Evolutionary conservation across 2,797 vertebrate species (phyloP).

Genomic region (Urophycis tenuis): DNA sequence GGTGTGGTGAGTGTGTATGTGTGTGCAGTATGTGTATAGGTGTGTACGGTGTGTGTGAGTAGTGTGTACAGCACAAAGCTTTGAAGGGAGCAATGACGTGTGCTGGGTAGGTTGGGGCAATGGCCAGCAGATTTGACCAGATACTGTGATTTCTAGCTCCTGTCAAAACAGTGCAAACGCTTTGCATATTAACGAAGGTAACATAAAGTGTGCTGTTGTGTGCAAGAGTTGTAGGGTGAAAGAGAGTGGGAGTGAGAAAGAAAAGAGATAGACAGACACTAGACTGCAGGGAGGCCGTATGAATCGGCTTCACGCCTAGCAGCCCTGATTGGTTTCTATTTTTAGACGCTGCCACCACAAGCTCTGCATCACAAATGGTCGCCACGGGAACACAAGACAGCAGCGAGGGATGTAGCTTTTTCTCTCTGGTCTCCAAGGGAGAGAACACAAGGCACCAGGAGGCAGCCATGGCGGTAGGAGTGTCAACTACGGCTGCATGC

Average conservation of each 20-base stretch:
- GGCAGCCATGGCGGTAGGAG: slow-evolving; percentile 38
- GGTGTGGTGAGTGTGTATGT: not conserved
- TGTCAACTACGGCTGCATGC: slow-evolving; percentile 22
- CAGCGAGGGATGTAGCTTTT: slow-evolving; percentile 60
- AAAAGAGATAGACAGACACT: slow-evolving; percentile 63
- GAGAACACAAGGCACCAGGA: slow-evolving; percentile 53
- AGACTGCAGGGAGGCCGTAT: slow-evolving; percentile 67
- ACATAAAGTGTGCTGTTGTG: slow-evolving; percentile 64
- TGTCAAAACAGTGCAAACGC: slow-evolving; percentile 63
- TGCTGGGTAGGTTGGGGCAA: slow-evolving; percentile 28
- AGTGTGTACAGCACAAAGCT: not conserved
- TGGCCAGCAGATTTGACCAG: slow-evolving; percentile 52
- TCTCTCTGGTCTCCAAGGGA: slow-evolving; percentile 53
- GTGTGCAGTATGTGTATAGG: not conserved
- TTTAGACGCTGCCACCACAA: slow-evolving; percentile 71
- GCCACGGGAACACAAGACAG: slow-evolving; percentile 71
- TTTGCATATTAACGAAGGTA: slow-evolving; percentile 53
- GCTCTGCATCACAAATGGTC: slow-evolving; percentile 74
- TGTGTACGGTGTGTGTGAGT: not conserved
- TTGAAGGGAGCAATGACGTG: slow-evolving; percentile 8
- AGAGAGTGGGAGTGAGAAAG: slow-evolving; percentile 56
- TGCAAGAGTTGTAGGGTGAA: slow-evolving; percentile 65
- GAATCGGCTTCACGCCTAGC: slow-evolving; percentile 73
- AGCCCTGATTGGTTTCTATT: slow-evolving; percentile 80
- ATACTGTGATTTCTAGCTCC: slow-evolving; percentile 67